Base-by-base conservation (phyloP, 2,797 vertebrate genomes). In the Chloroceryle amazona region DNA sequence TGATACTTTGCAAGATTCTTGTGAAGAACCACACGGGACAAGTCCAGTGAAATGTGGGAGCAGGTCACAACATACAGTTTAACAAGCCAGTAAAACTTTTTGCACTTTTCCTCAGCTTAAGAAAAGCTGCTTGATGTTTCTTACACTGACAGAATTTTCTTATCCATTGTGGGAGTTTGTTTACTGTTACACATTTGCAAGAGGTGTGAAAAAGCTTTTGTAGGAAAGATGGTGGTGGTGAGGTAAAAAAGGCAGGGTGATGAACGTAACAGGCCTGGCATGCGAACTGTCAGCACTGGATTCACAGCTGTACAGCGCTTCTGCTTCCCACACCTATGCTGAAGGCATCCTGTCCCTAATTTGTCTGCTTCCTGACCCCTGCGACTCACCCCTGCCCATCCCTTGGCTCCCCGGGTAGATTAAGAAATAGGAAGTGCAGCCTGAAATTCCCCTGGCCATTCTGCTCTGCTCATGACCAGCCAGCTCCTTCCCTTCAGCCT, bases 121-220 rank as follows among this genome's bases (percentile, higher is more conserved):
- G 55, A 63, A 92, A 90, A 80, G 71, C 67, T 91, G 74, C 28
- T n/a, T 3, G 23, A 85, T 41, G n/a, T 93, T 96, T 94, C 60
- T 83, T 81, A 66, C 42, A 39, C 57, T 92, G 65, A 44, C 5
- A 4, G 83, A 80, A 44, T 20, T 93, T 93, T 90, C 58, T 87
- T 73, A 67, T 13, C 23, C 46, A 0, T 10, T 71, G 96, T 97
- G 65, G 96, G 96, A 91, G 94, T 93, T 92, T 97, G 89, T 96
- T 97, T 96, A 81, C 81, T 65, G 71, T 96, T 89, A 61, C 96
- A 96, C 91, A 88, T 95, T 97, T 65, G 57, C 54, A 72, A 91
- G 89, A 95, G 84, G 94, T 96, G 96, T 81, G 96, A 96, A 96
- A 89, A 79, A 97, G 85, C 90, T 96, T 97, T 95, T 96, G 85